Evolutionary conservation across 2,797 vertebrate genomes (phyloP).

Genomic region (Corythornis leucogaster): DNA sequence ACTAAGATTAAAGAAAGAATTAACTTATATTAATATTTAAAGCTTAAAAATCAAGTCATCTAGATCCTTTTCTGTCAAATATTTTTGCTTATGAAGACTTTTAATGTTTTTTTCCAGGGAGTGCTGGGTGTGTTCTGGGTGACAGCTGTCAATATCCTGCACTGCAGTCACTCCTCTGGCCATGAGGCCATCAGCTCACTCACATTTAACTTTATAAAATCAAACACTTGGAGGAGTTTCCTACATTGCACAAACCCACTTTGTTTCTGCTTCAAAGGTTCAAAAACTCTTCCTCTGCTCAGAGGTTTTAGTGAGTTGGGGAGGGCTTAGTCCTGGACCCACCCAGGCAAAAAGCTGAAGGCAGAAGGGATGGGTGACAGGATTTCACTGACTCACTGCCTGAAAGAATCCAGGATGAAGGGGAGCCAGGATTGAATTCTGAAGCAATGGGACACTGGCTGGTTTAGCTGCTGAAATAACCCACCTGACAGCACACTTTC

Average conservation of each 20-base stretch:
- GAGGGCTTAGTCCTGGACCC: neutral
- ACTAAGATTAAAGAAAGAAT: slow-evolving; percentile 80
- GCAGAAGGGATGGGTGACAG: neutral
- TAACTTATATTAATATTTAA: slow-evolving; percentile 5
- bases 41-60: neutral
- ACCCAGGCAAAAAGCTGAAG: neutral
- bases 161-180: fast-evolving
- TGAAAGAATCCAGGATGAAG: neutral
- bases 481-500: neutral
- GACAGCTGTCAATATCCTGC: neutral
- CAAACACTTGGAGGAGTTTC: neutral
- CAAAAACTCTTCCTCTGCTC: neutral
- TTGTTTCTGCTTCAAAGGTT: neutral
- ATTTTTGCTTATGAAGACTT: neutral
- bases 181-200: neutral
- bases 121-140: neutral
- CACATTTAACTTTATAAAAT: neutral
- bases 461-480: neutral
- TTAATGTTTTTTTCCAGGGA: neutral
- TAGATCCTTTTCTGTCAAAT: neutral
- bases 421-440: neutral
- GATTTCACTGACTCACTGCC: neutral
- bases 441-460: neutral
- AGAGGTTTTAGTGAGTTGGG: neutral
- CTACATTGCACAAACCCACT: neutral